phyloP scores from a whole-genome alignment of 2,113 vertebrate genomes.

The Crotalus helleri region DNA sequence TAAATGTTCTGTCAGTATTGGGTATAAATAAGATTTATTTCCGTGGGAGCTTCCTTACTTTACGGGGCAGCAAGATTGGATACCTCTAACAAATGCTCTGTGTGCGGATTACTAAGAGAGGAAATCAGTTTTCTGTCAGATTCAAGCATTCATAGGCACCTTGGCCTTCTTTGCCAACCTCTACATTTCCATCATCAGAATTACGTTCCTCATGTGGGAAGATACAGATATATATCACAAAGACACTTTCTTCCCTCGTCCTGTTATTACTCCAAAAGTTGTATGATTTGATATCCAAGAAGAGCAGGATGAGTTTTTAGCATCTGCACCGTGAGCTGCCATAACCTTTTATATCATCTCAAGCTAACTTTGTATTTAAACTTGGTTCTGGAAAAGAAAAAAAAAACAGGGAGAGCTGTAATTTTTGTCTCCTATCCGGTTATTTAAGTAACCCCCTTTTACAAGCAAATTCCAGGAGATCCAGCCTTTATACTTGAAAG shows the following conservation, averaged over 20 bases:
- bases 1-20: slow-evolving; percentile 26
- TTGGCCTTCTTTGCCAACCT: slow-evolving; percentile 2
- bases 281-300: background rate
- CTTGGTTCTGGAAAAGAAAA: background rate
- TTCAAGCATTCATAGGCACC: slow-evolving; percentile 13
- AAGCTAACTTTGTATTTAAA: background rate
- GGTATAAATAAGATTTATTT: slow-evolving; percentile 20
- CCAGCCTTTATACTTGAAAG: background rate
- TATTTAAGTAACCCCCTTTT: background rate
- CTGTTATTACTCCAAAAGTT: background rate
- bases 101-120: slow-evolving; percentile 40
- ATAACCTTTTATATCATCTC: background rate
- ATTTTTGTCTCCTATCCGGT: background rate
- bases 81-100: slow-evolving; percentile 42
- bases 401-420: background rate
- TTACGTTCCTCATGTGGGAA: slow-evolving; percentile 23
- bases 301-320: background rate
- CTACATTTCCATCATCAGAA: slow-evolving; percentile 39
- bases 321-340: background rate
- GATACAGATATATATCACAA: background rate
- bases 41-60: background rate
- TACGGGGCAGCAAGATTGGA: slow-evolving; percentile 43
- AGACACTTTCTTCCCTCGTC: background rate
- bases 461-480: no score
- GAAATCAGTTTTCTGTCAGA: slow-evolving; percentile 22